These are phyloP conservation scores for Heterotis niloticus DNA, from an alignment of 2,113 vertebrate genomes.

Conservation along the genomic window DNA sequence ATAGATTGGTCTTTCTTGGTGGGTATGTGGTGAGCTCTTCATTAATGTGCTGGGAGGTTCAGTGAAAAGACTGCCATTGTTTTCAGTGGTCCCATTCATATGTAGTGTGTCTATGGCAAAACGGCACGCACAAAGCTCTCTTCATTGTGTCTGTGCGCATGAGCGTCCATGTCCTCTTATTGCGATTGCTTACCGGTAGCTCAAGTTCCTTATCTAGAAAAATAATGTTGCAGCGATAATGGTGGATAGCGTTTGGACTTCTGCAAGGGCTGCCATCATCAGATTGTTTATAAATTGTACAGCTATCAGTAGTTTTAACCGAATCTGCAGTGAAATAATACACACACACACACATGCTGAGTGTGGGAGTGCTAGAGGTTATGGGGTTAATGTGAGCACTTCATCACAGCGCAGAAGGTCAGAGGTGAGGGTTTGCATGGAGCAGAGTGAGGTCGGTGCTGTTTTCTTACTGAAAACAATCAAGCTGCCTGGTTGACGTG, in stretches of 20 bases:
- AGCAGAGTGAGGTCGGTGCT: neutral
- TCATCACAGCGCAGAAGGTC: neutral
- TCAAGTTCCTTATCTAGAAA: conserved; percentile 18
- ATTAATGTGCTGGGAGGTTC: conserved; percentile 20
- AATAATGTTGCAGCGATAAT: conserved; percentile 18
- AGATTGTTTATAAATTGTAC: neutral
- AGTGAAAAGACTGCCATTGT: conserved; percentile 10
- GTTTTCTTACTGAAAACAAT: neutral
- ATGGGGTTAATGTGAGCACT: conserved; percentile 8
- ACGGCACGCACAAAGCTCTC: neutral
- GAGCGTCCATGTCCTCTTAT: conserved; percentile 5
- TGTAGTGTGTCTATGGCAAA: conserved; percentile 14
- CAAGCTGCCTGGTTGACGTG: too few species aligned
- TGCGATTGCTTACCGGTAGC: conserved; percentile 18
- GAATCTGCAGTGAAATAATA: neutral
- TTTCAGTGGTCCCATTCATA: conserved; percentile 14
- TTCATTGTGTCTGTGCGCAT: conserved; percentile 14
- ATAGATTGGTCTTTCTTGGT: conserved; percentile 18
- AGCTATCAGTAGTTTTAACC: neutral
- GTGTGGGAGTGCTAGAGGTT: neutral
- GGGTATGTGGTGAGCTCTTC: conserved; percentile 15
- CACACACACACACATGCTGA: neutral
- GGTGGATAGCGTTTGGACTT: neutral
- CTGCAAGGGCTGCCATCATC: neutral
- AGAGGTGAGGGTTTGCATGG: conserved; percentile 19